Base-by-base conservation (phyloP, 2,888 invertebrate genomes). In the Zootermopsis nevadensis region DNA sequence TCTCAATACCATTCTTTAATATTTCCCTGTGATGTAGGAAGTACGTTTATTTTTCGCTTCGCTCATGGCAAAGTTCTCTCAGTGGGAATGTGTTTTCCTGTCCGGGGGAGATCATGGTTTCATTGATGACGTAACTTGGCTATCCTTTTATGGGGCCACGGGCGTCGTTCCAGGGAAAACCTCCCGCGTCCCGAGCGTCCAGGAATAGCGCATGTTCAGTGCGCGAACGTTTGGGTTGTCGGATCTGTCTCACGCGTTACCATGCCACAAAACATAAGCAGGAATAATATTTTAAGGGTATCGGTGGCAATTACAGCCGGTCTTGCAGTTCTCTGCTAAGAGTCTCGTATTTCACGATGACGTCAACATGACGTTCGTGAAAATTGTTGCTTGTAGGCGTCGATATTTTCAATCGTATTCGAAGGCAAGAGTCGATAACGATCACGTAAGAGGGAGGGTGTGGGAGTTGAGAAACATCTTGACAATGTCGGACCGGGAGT, bases 121-220 rank as follows among this genome's bases (percentile, higher is more conserved):
- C 82, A 82, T 82, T 82, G 82, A 81, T 82, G 82, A 82, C 82
- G 82, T 82, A 53, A 82, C 72, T n/a, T 24, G 42, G 53, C 55
- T 74, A 27, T 42, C 82, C 82, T 82, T 82, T 72, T 82, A 82
- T 82, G 82, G 82, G 82, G 55, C 31, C 82, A 53, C 74, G 67
- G 82, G 82, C 82, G 74, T 72, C 69, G 67, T 74, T 72, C 82
- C 82, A 82, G 76, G 31, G 48, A 76, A 42, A 31, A 53, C n/a
- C 38, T 27, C 35, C 69, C 66, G 66, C 38, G 30, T 38, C n/a
- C 35, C 42, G 42, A 80, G 69, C 48, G 69, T 60, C 82, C 82
- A 82, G 82, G 82, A 82, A 82, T 82, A 82, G 82, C 82, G 35
- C 30, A 74, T 48, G n/a, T 30, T 3, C 80, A 27, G 31, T 24